These are phyloP conservation scores for Aethes cnicana DNA, from an alignment of 2,888 invertebrate genomes.

Conservation along the genomic window DNA sequence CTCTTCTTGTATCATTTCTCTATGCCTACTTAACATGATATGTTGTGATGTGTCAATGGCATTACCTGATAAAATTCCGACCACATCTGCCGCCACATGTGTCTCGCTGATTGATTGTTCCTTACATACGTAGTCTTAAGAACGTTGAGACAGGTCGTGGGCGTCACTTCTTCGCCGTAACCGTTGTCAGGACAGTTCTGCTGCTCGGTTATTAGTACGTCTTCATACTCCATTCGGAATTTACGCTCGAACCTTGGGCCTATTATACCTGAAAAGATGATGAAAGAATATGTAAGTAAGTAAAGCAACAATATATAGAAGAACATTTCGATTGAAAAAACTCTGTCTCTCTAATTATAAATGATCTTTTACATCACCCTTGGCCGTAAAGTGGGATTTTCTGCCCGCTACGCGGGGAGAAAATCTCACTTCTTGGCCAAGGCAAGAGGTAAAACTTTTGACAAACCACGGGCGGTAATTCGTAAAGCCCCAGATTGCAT, in stretches of 20 bases:
- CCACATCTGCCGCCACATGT: constrained; percentile 73
- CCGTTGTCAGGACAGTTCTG: constrained; percentile 79
- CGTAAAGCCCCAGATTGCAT: no score
- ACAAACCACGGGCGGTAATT: no score
- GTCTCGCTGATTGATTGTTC: constrained; percentile 59
- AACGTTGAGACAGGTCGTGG: constrained; percentile 70
- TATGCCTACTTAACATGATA: no score
- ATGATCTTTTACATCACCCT: no score
- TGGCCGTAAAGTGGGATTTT: no score
- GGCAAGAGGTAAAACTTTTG: no score
- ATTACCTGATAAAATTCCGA: constrained; percentile 71
- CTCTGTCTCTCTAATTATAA: no score
- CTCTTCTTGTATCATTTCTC: no score
- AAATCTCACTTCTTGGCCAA: no score
- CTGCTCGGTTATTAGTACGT: constrained; percentile 77
- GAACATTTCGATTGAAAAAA: no score
- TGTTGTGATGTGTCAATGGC: background rate
- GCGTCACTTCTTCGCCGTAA: constrained; percentile 68
- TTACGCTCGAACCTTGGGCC: constrained; percentile 79
- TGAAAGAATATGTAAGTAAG: background rate
- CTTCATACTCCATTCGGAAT: constrained; percentile 84
- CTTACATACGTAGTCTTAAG: constrained; percentile 67
- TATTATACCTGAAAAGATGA: constrained; percentile 63
- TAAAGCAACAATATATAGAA: no score
- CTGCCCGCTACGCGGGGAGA: no score